These are phyloP conservation scores for Halcyon senegalensis DNA, from an alignment of 2,113 vertebrate genomes.

Conservation along the genomic window DNA sequence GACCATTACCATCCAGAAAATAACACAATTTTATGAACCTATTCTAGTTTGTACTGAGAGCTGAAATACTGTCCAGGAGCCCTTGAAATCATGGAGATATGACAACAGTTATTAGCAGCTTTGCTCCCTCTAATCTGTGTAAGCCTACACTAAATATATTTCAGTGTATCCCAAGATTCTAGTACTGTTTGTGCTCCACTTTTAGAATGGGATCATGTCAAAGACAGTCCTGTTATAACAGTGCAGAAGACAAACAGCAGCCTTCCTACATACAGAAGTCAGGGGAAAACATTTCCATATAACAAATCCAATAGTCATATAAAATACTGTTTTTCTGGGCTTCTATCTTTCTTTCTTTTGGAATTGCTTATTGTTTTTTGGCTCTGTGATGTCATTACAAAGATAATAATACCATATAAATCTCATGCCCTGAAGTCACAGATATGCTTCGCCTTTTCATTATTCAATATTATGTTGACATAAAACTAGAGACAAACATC, in stretches of 20 bases:
- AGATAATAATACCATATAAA: background rate
- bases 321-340: background rate
- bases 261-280: background rate
- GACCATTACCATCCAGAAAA: background rate
- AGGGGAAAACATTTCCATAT: background rate
- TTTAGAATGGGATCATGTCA: background rate
- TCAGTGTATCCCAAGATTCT: background rate
- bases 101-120: background rate
- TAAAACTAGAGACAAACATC: background rate
- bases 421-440: background rate
- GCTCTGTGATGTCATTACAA: background rate
- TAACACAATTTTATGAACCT: background rate
- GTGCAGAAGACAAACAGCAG: background rate
- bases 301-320: background rate
- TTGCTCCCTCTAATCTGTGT: background rate
- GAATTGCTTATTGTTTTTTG: background rate
- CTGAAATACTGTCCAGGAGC: background rate
- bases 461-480: constrained; percentile 1
- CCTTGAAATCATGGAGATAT: background rate
- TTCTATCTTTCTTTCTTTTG: background rate
- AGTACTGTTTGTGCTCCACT: background rate
- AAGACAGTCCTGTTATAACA: background rate
- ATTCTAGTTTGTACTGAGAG: background rate
- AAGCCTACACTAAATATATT: background rate
- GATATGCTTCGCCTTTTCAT: background rate